Conservation (phyloP, 2,888 invertebrate genomes). For the Onchidella celtica region DNA sequence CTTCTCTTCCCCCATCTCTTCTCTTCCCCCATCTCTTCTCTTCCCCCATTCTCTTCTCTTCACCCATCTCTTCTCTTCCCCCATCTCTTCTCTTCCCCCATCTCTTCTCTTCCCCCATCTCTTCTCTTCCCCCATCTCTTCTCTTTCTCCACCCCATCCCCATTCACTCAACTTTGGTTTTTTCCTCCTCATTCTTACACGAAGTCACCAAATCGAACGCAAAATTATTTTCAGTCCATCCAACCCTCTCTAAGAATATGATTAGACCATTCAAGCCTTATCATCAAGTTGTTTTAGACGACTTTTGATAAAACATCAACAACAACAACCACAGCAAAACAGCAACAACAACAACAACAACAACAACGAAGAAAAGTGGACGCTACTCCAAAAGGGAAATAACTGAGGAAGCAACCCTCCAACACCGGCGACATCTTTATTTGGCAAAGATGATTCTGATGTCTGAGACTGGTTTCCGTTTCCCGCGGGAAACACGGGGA, state of each 20-base stretch:
- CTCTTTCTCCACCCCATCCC: background rate
- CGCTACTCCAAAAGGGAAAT: background rate
- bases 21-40: background rate
- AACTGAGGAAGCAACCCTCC: background rate
- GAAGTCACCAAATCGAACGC: background rate
- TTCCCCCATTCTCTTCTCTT: background rate
- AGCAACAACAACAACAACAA: too few species aligned
- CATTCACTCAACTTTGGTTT: background rate
- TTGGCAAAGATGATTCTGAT: background rate
- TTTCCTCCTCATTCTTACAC: background rate
- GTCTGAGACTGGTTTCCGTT: background rate
- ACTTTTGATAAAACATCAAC: too few species aligned
- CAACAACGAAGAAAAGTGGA: too few species aligned
- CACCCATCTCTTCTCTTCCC: background rate
- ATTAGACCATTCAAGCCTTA: too few species aligned
- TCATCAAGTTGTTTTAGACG: too few species aligned
- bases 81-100: background rate
- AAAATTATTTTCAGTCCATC: too few species aligned
- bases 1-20: background rate
- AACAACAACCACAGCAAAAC: too few species aligned
- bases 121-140: background rate
- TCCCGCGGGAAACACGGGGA: background rate
- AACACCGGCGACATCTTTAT: background rate
- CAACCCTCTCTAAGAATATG: too few species aligned
- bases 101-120: background rate